Evolutionary conservation across 1,140 invertebrate genomes (phyloP).

Genomic region (Saxidomus purpurata): DNA sequence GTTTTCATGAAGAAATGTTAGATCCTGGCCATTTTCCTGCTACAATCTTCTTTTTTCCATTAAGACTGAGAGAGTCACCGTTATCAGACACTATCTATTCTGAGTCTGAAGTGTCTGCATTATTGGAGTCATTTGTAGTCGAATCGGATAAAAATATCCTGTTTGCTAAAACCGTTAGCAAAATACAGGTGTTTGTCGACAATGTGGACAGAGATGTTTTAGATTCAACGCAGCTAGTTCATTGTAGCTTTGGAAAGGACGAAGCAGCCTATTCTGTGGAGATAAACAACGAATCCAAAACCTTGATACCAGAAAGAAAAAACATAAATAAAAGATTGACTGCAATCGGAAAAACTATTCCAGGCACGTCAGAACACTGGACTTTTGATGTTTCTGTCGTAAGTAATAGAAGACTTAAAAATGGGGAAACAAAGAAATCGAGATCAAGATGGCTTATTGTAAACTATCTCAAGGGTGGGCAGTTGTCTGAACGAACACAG

Average conservation of each 20-base stretch:
- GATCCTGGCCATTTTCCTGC: constrained; percentile 70
- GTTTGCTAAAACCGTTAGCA: constrained; percentile 71
- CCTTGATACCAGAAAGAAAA: not conserved
- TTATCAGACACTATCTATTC: constrained; percentile 68
- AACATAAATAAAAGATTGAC: not conserved
- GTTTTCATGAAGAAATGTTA: not conserved
- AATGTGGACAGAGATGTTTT: constrained; percentile 29
- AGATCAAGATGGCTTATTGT: constrained; percentile 39
- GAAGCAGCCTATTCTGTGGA: not conserved
- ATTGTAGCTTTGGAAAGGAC: not conserved
- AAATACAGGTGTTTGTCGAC: constrained; percentile 1
- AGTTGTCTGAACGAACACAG: not conserved
- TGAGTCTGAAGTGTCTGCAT: constrained; percentile 63
- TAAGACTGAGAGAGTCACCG: constrained; percentile 57
- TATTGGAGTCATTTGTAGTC: constrained; percentile 69
- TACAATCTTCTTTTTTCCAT: constrained; percentile 78
- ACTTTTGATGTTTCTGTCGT: not conserved
- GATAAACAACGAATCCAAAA: not conserved
- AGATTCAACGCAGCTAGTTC: not conserved
- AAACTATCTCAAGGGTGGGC: constrained; percentile 45
- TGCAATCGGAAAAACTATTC: not conserved
- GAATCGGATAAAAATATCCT: constrained; percentile 66
- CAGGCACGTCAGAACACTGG: not conserved
- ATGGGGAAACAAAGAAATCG: not conserved
- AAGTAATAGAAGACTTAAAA: not conserved